These are phyloP conservation scores for Philaenus spumarius DNA, from an alignment of 1,140 invertebrate genomes.

Conservation along the genomic window DNA sequence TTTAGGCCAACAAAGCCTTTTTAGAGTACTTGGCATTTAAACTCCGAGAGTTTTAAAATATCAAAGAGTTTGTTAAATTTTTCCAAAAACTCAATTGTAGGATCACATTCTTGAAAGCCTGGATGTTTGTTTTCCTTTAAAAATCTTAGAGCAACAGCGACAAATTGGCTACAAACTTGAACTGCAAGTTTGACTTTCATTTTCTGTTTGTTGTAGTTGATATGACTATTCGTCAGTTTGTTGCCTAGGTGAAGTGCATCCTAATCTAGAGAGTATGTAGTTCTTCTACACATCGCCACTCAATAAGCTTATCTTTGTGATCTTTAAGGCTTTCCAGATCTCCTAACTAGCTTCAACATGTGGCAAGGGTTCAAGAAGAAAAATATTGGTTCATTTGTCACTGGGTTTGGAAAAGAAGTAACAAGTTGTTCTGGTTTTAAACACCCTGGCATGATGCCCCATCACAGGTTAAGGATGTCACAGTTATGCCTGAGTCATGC, in stretches of 20 bases:
- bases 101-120: neutral
- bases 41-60: constrained; percentile 27
- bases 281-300: constrained; percentile 28
- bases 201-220: constrained; percentile 33
- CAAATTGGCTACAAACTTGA: constrained; percentile 35
- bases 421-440: constrained; percentile 3
- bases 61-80: constrained; percentile 27
- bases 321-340: constrained; percentile 15
- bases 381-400: constrained; percentile 13
- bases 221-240: constrained; percentile 31
- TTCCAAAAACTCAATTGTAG: constrained; percentile 6
- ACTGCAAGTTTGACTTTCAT: too few relatives aligned
- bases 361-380: constrained; percentile 24
- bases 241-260: constrained; percentile 31
- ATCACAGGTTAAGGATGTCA: constrained; percentile 16
- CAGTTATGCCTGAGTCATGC: constrained; percentile 6
- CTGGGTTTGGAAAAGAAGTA: constrained; percentile 15
- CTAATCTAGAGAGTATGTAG: constrained; percentile 29
- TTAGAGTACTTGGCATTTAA: constrained; percentile 18
- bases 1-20: constrained; percentile 6
- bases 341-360: constrained; percentile 26
- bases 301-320: constrained; percentile 25
- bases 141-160: constrained; percentile 28
- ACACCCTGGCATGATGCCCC: constrained; percentile 13
- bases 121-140: neutral